These are phyloP conservation scores for Tenthredo notha DNA, from an alignment of 2,888 invertebrate genomes.

Conservation along the genomic window DNA sequence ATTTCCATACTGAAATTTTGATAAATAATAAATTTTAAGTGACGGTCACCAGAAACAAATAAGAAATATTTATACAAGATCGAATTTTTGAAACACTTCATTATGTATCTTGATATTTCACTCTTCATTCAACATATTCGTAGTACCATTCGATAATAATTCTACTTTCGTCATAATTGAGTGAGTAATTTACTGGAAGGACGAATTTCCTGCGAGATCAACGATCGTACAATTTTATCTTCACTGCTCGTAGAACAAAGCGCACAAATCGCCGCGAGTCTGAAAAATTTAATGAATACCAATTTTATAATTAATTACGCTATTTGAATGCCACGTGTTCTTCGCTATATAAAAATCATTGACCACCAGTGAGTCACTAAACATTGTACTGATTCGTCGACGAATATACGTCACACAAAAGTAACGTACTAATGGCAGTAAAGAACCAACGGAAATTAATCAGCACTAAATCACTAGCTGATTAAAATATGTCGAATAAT, in stretches of 20 bases:
- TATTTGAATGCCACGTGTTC: slow-evolving; percentile 13
- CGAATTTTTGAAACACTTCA: not conserved
- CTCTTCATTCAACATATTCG: not conserved
- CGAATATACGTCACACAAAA: not conserved
- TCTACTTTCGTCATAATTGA: not conserved
- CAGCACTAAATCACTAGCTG: not conserved
- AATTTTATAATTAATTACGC: slow-evolving; percentile 11
- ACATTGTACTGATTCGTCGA: slow-evolving; percentile 4
- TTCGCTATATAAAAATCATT: not conserved
- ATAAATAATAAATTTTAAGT: too few relatives aligned
- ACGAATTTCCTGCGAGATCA: not conserved
- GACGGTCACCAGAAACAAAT: too few relatives aligned
- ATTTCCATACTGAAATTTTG: not conserved
- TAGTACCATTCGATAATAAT: not conserved
- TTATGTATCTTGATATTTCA: not conserved
- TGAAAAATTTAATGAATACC: not conserved
- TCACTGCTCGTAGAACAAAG: not conserved
- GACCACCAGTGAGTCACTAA: not conserved
- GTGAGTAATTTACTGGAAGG: not conserved
- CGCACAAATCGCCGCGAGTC: not conserved
- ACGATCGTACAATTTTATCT: not conserved
- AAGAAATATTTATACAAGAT: not conserved
- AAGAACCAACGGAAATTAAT: slow-evolving; percentile 27
- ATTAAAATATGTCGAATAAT: slow-evolving; percentile 6
- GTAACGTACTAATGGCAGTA: not conserved